Evolutionary conservation across 1,140 invertebrate species (phyloP).

Genomic region (Gryllus bimaculatus): DNA sequence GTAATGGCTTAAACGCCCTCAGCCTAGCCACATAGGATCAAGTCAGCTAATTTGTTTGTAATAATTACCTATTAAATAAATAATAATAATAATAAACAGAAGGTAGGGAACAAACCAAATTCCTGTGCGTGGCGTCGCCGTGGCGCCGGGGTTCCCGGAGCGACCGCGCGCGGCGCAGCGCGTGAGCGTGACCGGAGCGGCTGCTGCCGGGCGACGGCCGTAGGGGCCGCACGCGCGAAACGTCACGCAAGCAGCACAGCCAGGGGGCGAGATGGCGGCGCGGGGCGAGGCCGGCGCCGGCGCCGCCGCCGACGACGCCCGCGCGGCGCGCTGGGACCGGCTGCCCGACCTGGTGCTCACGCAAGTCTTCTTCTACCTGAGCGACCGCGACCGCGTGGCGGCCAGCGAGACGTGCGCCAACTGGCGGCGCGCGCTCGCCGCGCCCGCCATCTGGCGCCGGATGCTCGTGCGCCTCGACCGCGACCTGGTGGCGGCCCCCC

Average conservation of each 20-base stretch:
- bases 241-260: background rate
- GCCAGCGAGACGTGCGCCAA: constrained; percentile 32
- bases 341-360: constrained; percentile 39
- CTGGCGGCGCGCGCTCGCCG: constrained; percentile 33
- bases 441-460: constrained; percentile 36
- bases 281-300: background rate
- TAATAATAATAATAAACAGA: too few species aligned
- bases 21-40: too few species aligned
- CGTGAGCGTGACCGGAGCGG: too few species aligned
- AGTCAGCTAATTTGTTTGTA: too few species aligned
- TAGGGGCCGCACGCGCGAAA: background rate
- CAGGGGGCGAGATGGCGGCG: background rate
- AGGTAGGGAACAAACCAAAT: too few species aligned
- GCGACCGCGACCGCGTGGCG: constrained; percentile 30
- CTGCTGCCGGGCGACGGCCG: background rate
- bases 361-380: constrained; percentile 34
- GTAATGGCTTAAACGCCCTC: too few species aligned
- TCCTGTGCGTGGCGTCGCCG: too few species aligned
- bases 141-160: too few species aligned
- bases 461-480: constrained; percentile 34
- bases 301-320: constrained; percentile 24
- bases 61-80: too few species aligned
- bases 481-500: constrained; percentile 28
- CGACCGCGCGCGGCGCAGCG: too few species aligned
- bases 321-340: constrained; percentile 38